phyloP scores from a whole-genome alignment of 2,888 invertebrate genomes.

The Prosapia bicincta region DNA sequence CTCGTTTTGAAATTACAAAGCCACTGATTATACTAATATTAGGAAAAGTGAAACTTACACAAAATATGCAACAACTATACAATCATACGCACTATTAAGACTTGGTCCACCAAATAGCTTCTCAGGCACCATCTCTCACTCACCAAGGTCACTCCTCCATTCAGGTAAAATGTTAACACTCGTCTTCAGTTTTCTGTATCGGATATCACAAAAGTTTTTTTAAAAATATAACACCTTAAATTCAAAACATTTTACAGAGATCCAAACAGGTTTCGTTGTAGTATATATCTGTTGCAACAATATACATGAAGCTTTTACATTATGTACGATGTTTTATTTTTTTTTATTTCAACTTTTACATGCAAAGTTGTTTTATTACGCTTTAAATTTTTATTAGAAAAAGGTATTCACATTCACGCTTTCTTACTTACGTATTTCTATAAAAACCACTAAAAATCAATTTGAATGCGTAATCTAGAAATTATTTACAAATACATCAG shows the following conservation, averaged over 20 bases:
- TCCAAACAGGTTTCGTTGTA: conserved; percentile 3
- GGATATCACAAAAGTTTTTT: conserved; percentile 5
- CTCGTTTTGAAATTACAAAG: not conserved
- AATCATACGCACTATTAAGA: conserved; percentile 15
- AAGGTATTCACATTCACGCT: conserved; percentile 22
- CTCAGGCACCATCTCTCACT: conserved; percentile 24
- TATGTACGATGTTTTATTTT: conserved; percentile 1
- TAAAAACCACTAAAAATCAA: conserved; percentile 16
- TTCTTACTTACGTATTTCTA: conserved; percentile 3
- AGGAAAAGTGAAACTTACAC: conserved; percentile 7
- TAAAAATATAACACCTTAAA: conserved; percentile 1
- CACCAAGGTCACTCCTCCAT: not conserved
- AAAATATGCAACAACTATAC: conserved; percentile 6
- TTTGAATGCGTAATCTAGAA: conserved; percentile 13
- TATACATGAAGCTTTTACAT: not conserved
- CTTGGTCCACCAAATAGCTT: conserved; percentile 18
- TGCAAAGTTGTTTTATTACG: not conserved
- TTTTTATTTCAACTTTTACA: not conserved
- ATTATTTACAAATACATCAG: conserved; percentile 21
- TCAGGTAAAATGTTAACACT: not conserved
- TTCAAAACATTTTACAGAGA: not conserved
- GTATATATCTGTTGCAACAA: not conserved
- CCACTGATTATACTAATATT: conserved; percentile 17
- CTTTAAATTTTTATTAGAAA: conserved; percentile 13
- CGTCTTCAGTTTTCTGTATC: not conserved